Evolutionary conservation across 2,888 invertebrate species (phyloP).

Genomic region (Merodon equestris): DNA sequence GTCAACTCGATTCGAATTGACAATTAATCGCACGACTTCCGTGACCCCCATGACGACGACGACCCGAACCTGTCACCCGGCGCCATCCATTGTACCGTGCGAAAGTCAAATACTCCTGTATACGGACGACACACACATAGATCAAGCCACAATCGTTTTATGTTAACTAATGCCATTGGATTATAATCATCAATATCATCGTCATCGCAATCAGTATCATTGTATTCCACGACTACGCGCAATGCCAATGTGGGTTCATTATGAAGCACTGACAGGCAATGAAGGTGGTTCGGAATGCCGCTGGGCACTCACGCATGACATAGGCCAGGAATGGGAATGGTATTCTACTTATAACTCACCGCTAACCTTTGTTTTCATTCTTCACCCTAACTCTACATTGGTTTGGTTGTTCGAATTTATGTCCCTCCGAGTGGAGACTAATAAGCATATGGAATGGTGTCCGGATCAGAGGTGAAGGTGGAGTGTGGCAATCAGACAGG

Average conservation of each 20-base stretch:
- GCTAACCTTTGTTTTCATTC: constrained; percentile 45
- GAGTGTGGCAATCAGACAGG: constrained; percentile 59
- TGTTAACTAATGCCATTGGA: constrained; percentile 65
- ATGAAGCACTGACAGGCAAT: constrained; percentile 35
- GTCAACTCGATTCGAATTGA: constrained; percentile 63
- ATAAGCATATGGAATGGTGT: constrained; percentile 41
- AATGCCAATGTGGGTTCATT: constrained; percentile 44
- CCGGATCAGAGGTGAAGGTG: constrained; percentile 12
- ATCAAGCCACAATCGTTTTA: constrained; percentile 60
- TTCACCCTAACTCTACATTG: constrained; percentile 11
- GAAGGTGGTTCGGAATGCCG: too few species aligned
- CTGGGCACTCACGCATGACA: constrained; percentile 39
- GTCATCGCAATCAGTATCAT: constrained; percentile 54
- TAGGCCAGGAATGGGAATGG: constrained; percentile 6
- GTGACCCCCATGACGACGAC: not conserved
- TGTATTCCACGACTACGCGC: constrained; percentile 16
- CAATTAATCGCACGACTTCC: constrained; percentile 52
- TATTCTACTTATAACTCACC: constrained; percentile 46
- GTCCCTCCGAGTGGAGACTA: constrained; percentile 7
- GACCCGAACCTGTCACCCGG: too few species aligned
- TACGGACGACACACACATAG: constrained; percentile 9
- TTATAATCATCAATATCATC: constrained; percentile 64
- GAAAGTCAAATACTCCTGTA: constrained; percentile 44
- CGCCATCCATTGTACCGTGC: constrained; percentile 28
- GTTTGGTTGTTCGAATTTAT: constrained; percentile 28